phyloP scores from a whole-genome alignment of 2,113 vertebrate genomes.

The Chaetorhynchus papuensis region DNA sequence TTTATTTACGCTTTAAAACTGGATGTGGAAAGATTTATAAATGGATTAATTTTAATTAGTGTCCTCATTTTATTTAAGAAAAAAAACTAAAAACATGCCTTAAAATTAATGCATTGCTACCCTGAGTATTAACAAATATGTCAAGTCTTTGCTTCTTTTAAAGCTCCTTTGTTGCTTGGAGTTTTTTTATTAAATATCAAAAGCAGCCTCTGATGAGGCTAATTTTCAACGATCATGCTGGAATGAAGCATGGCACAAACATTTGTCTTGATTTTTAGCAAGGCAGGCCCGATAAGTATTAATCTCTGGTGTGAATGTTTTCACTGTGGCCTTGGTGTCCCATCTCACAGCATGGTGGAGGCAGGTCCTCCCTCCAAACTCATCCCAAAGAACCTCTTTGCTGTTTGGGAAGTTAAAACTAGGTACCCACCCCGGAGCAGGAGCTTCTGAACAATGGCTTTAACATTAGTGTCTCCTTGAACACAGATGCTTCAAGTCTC shows the following conservation, averaged over 20 bases:
- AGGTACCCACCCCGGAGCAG: neutral
- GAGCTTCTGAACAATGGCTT: neutral
- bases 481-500: neutral
- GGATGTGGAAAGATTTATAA: slow-evolving; percentile 20
- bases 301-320: neutral
- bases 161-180: neutral
- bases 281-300: neutral
- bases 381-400: neutral
- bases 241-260: neutral
- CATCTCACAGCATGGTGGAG: fast-evolving
- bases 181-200: neutral
- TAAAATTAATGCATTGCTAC: slow-evolving; percentile 36
- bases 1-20: slow-evolving; percentile 38
- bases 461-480: neutral
- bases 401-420: neutral
- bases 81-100: neutral
- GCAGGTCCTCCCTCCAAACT: neutral
- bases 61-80: neutral
- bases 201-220: neutral
- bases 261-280: neutral
- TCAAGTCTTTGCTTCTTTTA: slow-evolving; percentile 7
- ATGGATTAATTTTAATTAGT: slow-evolving; percentile 52
- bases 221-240: neutral
- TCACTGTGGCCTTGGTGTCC: neutral
- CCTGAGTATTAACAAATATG: neutral